phyloP scores from a whole-genome alignment of 2,797 vertebrate genomes.

The Psittacula derbiana region DNA sequence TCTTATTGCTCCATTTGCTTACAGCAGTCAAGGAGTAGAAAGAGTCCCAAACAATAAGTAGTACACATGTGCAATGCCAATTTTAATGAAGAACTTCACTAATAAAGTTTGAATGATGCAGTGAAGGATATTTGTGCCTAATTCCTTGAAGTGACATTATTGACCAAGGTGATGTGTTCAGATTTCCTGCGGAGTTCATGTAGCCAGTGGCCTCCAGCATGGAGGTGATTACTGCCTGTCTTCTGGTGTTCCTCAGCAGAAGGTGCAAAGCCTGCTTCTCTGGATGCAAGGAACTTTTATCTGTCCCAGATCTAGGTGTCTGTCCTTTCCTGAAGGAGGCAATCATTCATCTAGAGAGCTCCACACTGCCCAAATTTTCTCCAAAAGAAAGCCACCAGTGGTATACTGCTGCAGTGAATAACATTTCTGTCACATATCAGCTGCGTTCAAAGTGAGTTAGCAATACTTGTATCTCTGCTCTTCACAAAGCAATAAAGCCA shows the following conservation, averaged over 20 bases:
- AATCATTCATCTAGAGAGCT: rapidly evolving
- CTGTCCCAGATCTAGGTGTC: background rate
- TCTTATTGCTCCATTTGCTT: background rate
- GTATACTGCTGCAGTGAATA: background rate
- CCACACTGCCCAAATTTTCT: background rate
- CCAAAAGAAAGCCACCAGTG: background rate
- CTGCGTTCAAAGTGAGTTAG: background rate
- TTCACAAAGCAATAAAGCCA: background rate
- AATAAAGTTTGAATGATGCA: background rate
- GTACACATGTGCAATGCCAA: background rate
- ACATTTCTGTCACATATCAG: background rate
- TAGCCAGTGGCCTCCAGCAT: rapidly evolving
- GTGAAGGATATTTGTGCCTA: background rate
- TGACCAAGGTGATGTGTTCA: background rate
- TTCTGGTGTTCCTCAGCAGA: background rate
- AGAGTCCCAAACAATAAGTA: background rate
- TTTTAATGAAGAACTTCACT: background rate
- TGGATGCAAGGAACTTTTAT: background rate
- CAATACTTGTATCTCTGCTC: background rate
- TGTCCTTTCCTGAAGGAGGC: background rate
- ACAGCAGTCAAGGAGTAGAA: background rate
- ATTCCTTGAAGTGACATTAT: rapidly evolving
- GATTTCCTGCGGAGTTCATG: background rate
- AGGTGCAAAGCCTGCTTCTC: background rate
- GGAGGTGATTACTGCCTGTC: background rate